Evolutionary conservation across 2,113 vertebrate genomes (phyloP).

Genomic region (Tauraco erythrolophus): DNA sequence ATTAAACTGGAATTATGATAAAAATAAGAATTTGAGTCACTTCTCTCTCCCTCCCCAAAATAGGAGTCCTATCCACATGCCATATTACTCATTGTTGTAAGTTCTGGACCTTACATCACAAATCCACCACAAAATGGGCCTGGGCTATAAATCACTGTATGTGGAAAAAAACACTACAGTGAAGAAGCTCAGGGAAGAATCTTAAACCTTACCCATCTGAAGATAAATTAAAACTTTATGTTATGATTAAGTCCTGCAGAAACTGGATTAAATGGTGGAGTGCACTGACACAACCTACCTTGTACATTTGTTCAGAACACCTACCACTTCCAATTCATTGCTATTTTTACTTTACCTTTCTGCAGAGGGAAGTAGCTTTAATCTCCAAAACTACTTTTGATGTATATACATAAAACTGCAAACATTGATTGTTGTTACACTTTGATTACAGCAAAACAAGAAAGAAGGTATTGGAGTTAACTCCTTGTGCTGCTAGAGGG

Average conservation of each 20-base stretch:
- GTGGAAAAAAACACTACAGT: not conserved
- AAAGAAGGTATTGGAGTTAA: not conserved
- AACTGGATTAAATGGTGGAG: not conserved
- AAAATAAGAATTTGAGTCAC: not conserved
- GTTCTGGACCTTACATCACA: not conserved
- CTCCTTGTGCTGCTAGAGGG: not conserved
- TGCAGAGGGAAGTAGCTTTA: not conserved
- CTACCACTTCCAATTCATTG: not conserved
- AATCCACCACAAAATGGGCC: not conserved
- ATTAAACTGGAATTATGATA: accelerated
- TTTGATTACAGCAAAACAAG: constrained; percentile 20
- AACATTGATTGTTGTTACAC: not conserved
- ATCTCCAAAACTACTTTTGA: not conserved
- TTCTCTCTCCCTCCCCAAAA: not conserved
- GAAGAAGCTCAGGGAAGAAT: not conserved
- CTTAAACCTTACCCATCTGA: not conserved
- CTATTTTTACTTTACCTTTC: not conserved
- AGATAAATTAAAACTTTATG: not conserved
- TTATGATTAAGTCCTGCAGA: not conserved
- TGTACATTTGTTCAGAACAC: not conserved
- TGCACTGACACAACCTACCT: not conserved
- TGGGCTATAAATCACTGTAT: not conserved
- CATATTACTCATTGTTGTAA: not conserved
- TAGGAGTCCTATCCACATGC: not conserved
- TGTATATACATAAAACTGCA: not conserved